Evolutionary conservation across 2,113 vertebrate genomes (phyloP).

Genomic region (Onychostoma macrolepis): DNA sequence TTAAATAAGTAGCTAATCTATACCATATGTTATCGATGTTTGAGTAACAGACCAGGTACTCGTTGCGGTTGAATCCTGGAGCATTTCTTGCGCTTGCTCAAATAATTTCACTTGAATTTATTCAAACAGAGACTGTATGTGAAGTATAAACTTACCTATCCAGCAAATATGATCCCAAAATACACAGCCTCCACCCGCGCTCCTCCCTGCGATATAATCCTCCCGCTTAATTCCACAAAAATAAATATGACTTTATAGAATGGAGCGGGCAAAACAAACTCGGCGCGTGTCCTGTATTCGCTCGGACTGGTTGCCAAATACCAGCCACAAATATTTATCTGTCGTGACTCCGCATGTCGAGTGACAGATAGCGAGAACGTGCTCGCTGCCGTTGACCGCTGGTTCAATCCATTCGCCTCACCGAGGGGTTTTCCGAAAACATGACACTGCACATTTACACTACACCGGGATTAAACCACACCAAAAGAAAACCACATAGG

Average conservation of each 20-base stretch:
- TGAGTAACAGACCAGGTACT: background rate
- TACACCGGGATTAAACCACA: background rate
- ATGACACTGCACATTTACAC: conserved; percentile 43
- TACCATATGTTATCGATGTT: background rate
- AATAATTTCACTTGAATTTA: background rate
- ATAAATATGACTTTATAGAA: background rate
- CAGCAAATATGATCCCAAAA: background rate
- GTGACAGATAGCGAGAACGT: conserved; percentile 47
- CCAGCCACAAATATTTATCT: conserved; percentile 28
- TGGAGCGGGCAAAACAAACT: background rate
- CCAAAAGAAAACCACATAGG: background rate
- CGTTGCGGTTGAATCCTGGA: background rate
- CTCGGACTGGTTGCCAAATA: background rate
- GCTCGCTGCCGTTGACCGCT: conserved; percentile 41
- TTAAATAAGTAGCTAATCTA: background rate
- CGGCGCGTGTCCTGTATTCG: background rate
- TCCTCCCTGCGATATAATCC: background rate
- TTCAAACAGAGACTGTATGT: background rate
- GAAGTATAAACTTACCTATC: conserved; percentile 1
- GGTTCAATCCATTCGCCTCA: conserved; percentile 40
- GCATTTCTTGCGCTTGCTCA: background rate
- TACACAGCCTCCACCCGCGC: background rate
- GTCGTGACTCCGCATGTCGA: conserved; percentile 14
- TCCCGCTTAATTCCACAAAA: background rate
- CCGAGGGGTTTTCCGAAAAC: conserved; percentile 40